Base-by-base conservation (phyloP, 2,888 invertebrate species). In the Caenorhabditis doughertyi region DNA sequence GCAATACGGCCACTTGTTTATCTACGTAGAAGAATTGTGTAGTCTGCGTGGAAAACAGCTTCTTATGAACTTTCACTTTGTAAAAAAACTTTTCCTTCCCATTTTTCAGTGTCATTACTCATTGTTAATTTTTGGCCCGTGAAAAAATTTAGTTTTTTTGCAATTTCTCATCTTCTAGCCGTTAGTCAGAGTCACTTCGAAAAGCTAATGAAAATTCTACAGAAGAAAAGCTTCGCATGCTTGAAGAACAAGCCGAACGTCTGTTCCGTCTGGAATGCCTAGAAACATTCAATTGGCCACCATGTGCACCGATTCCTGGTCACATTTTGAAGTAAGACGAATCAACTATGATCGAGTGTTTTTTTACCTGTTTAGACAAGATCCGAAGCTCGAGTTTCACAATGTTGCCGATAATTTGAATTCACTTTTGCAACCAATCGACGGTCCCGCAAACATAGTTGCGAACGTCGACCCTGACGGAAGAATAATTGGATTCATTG, bases 221-320 rank as follows among this genome's bases (percentile, higher is more conserved):
- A n/a, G n/a, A n/a, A n/a, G n/a, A n/a, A n/a, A n/a, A n/a, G n/a
- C n/a, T n/a, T n/a, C 5, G 42, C 25, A 70, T 58, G 65, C 18
- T 53, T 13, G 42, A 71, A 32, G 65, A 56, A 35, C 53, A 77
- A 72, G 76, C 81, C 11, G 72, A 72, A 44, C 49, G 42, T 16
- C 29, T 81, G 5, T 81, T 81, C 27, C 71, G 72, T 18, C 8
- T 76, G 11, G 81, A 81, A 60, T 81, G 76, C 11, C 32, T 81
- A 2, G 81, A 81, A 55, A 67, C 70, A 5, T 55, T 81, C n/a
- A 72, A 67, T 39, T 81, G 81, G 81, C 81, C 81, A 7, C 81
- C 81, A n/a, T 77, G 56, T 44, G 44, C 76, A 2, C 47, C 56
- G 1, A 42, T 81, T 1, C 65, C 67, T 1, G 23, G 47, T 8